These are phyloP conservation scores for Numenius arquata DNA, from an alignment of 2,113 vertebrate species.

Conservation along the genomic window DNA sequence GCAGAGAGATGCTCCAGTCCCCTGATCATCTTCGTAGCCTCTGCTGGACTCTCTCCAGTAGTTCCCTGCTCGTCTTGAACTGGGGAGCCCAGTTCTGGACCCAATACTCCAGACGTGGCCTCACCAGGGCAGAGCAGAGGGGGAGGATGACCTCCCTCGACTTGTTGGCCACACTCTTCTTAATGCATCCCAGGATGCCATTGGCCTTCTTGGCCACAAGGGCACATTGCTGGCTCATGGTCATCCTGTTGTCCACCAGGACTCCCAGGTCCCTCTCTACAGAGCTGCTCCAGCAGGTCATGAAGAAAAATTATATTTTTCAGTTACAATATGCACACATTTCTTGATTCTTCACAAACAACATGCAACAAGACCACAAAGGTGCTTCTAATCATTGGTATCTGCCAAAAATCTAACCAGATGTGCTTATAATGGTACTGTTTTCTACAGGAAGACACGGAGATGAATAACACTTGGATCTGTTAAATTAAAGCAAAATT, in stretches of 20 bases:
- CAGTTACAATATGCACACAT: not conserved
- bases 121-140: too few species aligned
- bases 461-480: not conserved
- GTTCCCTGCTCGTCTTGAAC: not conserved
- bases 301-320: not conserved
- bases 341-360: not conserved
- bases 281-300: not conserved
- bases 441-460: not conserved
- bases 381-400: not conserved
- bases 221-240: not conserved
- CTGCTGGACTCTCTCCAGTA: not conserved
- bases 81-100: not conserved
- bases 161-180: too few species aligned
- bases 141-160: too few species aligned
- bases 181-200: too few species aligned
- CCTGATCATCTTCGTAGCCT: not conserved
- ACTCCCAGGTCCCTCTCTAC: not conserved
- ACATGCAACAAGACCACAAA: not conserved
- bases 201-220: not conserved
- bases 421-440: not conserved
- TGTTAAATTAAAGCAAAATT: not conserved
- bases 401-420: not conserved
- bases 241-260: not conserved
- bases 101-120: not conserved
- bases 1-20: too few species aligned